Conservation (phyloP, 1,140 invertebrate genomes). For the Bathynomus jamesi region DNA sequence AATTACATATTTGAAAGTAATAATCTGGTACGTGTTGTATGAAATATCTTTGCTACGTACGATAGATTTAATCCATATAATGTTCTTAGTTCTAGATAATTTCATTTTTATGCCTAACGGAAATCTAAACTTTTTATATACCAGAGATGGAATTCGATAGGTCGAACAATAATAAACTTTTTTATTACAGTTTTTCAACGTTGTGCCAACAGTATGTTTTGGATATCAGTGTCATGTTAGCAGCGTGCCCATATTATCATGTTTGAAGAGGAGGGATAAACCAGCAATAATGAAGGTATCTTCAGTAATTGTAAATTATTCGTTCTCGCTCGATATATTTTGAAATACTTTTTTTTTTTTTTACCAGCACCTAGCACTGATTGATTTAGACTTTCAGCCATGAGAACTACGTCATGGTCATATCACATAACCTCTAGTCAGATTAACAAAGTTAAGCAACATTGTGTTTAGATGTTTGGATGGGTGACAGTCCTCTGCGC, state of each 20-base stretch:
- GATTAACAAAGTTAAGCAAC: background rate
- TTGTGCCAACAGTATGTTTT: conserved; percentile 63
- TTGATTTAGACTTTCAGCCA: background rate
- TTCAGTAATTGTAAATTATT: no score
- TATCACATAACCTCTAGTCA: background rate
- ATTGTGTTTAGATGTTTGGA: no score
- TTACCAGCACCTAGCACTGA: background rate
- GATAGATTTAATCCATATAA: background rate
- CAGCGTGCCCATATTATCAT: conserved; percentile 61
- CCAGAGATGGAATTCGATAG: no score
- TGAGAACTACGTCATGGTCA: background rate
- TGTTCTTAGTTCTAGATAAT: background rate
- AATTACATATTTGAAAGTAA: background rate
- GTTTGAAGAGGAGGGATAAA: conserved; percentile 48
- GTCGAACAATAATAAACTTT: background rate
- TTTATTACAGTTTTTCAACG: conserved; percentile 50
- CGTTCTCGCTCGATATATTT: no score
- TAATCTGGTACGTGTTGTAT: no score
- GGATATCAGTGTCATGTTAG: conserved; percentile 67
- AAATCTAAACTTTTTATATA: background rate
- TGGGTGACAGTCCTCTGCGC: no score
- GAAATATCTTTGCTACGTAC: no score
- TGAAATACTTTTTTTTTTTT: no score
- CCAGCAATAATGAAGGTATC: conserved; percentile 19
- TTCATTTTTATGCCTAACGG: background rate